Percentiles rank a stretch among this genome's conserved stretches.
phyloP scores from a whole-genome alignment of 2,888 invertebrate genomes.

The Cephus runcator region DNA sequence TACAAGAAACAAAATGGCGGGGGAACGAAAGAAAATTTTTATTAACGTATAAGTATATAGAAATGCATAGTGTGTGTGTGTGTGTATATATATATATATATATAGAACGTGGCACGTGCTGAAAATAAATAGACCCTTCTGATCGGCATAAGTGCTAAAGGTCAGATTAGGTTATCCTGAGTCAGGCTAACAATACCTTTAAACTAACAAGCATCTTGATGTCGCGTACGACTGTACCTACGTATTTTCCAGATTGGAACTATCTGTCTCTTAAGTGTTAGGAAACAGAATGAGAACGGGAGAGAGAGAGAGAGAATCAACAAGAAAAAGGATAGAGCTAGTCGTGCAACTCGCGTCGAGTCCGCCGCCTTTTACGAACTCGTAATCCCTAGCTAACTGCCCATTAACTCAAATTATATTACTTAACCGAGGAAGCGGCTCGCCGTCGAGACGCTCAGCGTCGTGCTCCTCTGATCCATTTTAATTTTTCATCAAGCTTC shows the following conservation, averaged over 20 bases:
- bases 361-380: neutral
- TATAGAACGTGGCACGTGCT: too few relatives aligned
- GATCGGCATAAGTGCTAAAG: too few relatives aligned
- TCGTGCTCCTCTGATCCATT: neutral
- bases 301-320: neutral
- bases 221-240: neutral
- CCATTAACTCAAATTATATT: neutral
- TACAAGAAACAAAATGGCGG: neutral
- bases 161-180: neutral
- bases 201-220: neutral
- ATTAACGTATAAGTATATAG: too few relatives aligned
- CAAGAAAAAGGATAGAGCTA: neutral
- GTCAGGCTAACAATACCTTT: neutral
- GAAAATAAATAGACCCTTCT: too few relatives aligned
- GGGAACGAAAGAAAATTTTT: too few relatives aligned
- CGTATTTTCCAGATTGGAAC: neutral
- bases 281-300: too few relatives aligned
- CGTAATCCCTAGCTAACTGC: neutral
- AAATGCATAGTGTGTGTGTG: too few relatives aligned
- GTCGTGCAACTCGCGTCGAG: neutral
- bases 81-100: too few relatives aligned
- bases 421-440: neutral
- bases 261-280: neutral
- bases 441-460: neutral
- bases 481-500: neutral